Conservation (phyloP, 2,888 invertebrate genomes). For the Hyles lineata region DNA sequence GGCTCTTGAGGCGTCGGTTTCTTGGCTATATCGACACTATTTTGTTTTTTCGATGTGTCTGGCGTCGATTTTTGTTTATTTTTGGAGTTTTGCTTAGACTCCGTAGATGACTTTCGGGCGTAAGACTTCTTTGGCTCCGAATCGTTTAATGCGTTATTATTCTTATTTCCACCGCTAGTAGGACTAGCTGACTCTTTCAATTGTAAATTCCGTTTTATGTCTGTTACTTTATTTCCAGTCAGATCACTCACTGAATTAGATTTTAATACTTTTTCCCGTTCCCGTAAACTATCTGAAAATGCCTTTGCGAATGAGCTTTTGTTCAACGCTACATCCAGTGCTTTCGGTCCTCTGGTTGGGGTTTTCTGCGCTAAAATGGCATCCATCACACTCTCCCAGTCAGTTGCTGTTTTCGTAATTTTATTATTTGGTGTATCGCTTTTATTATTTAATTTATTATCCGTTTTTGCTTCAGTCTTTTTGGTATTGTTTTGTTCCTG, state of each 20-base stretch:
- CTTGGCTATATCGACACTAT: not conserved
- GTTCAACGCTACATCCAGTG: slow-evolving; percentile 65
- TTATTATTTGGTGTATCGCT: slow-evolving; percentile 1
- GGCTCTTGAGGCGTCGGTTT: slow-evolving; percentile 25
- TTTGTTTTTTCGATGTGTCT: not conserved
- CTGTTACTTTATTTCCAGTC: not conserved
- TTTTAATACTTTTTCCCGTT: slow-evolving; percentile 33
- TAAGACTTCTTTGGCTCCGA: not conserved
- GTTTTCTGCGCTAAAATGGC: slow-evolving; percentile 71
- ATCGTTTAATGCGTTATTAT: not conserved
- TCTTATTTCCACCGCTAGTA: not conserved
- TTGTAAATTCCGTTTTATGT: not conserved
- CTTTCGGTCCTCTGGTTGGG: slow-evolving; percentile 68
- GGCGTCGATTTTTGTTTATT: not conserved
- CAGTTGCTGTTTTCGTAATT: slow-evolving; percentile 36
- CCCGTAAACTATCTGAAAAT: slow-evolving; percentile 46
- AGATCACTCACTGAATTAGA: slow-evolving; percentile 1
- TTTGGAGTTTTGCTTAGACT: not conserved
- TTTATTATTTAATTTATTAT: not conserved
- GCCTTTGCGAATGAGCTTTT: slow-evolving; percentile 55
- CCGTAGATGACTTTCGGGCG: slow-evolving; percentile 1
- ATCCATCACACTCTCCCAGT: slow-evolving; percentile 74
- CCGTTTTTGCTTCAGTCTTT: slow-evolving; percentile 34
- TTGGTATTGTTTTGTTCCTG: slow-evolving; percentile 31
- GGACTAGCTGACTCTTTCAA: not conserved